phyloP scores from a whole-genome alignment of 2,797 vertebrate species.

The Spinibarbus caldwelli region DNA sequence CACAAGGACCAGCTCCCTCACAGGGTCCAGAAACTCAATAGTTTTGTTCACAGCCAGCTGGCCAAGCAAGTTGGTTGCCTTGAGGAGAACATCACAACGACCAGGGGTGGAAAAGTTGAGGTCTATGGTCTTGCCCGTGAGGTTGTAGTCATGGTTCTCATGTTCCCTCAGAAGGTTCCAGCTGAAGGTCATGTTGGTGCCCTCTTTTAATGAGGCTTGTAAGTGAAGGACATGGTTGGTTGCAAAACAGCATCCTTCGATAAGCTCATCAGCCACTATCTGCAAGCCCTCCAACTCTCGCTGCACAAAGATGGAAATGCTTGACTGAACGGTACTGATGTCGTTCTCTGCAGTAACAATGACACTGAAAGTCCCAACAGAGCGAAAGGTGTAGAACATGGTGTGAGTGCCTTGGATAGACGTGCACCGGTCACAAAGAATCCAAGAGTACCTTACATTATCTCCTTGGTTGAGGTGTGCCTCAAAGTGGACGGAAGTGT shows the following conservation, averaged over 20 bases:
- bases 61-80: conserved; percentile 91
- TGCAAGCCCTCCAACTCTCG: conserved; percentile 90
- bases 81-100: conserved; percentile 82
- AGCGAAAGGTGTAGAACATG: conserved; percentile 92
- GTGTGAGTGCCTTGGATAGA: conserved; percentile 81
- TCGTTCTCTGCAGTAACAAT: conserved; percentile 91
- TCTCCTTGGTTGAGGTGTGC: conserved; percentile 83
- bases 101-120: conserved; percentile 80
- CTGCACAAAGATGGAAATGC: conserved; percentile 88
- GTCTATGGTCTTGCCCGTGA: conserved; percentile 77
- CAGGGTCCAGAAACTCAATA: conserved; percentile 84
- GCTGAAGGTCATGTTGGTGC: conserved; percentile 94
- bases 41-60: conserved; percentile 80
- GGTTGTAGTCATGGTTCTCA: conserved; percentile 65
- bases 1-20: conserved; percentile 69
- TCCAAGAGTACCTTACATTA: conserved; percentile 87
- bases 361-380: conserved; percentile 91
- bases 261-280: conserved; percentile 75
- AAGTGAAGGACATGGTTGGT: conserved; percentile 86
- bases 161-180: conserved; percentile 81
- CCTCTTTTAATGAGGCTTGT: conserved; percentile 86
- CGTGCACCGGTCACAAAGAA: conserved; percentile 90
- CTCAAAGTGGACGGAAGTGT: conserved; percentile 86
- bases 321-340: conserved; percentile 86
- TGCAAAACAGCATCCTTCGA: conserved; percentile 81